phyloP scores from a whole-genome alignment of 2,797 vertebrate species.

The Diplodus sargus region DNA sequence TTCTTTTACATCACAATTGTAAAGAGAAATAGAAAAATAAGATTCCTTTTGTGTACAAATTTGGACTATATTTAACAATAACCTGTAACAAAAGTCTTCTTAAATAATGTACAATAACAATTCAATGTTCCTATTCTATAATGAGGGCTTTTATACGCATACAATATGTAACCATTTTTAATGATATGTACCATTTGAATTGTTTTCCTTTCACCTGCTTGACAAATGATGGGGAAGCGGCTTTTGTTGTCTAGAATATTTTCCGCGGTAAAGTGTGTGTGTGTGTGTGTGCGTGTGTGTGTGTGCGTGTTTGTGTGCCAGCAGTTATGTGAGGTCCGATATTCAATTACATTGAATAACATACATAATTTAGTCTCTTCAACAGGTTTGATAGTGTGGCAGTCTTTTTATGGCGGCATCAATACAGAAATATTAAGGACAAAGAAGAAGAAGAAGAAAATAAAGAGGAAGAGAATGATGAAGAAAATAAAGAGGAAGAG shows the following conservation, averaged over 20 bases:
- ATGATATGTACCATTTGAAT: slow-evolving; percentile 45
- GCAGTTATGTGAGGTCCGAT: slow-evolving; percentile 41
- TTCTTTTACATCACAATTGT: too few relatives aligned
- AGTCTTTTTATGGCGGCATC: slow-evolving; percentile 4
- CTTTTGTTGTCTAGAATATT: slow-evolving; percentile 34
- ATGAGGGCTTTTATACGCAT: slow-evolving; percentile 28
- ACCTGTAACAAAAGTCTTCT: too few relatives aligned
- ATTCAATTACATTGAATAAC: slow-evolving; percentile 59
- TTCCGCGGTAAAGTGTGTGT: background rate
- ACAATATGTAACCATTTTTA: slow-evolving; percentile 51
- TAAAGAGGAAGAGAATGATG: too few relatives aligned
- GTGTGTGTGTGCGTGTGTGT: background rate
- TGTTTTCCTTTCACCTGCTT: slow-evolving; percentile 40
- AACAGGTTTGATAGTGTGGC: slow-evolving; percentile 34
- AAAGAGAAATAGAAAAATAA: too few relatives aligned
- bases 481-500: too few relatives aligned
- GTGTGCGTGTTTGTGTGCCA: background rate
- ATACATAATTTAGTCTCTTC: slow-evolving; percentile 42
- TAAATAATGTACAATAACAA: slow-evolving; percentile 16
- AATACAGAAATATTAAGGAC: slow-evolving; percentile 30
- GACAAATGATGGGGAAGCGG: slow-evolving; percentile 25
- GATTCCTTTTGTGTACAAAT: too few relatives aligned
- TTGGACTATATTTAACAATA: too few relatives aligned
- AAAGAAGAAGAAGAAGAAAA: background rate
- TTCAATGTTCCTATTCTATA: slow-evolving; percentile 43